Evolutionary conservation across 2,888 invertebrate species (phyloP).

Genomic region (Patella caerulea): DNA sequence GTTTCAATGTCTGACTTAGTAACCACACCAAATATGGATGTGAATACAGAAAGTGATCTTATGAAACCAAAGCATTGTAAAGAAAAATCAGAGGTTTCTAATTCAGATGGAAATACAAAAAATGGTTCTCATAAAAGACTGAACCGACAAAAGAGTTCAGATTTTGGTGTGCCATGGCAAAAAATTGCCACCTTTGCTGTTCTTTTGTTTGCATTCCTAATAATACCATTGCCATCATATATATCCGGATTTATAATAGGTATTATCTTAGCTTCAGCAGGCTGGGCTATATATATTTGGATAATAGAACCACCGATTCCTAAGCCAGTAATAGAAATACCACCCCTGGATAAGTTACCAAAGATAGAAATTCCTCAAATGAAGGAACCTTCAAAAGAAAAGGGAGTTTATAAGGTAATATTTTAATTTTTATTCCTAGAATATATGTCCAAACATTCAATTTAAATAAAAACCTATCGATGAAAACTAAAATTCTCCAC

Average conservation of each 20-base stretch:
- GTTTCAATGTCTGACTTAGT: slow-evolving; percentile 28
- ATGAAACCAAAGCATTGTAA: neutral
- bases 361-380: slow-evolving; percentile 61
- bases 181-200: slow-evolving; percentile 37
- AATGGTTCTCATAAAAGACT: neutral
- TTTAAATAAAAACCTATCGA: no score
- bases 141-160: neutral
- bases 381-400: slow-evolving; percentile 50
- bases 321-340: slow-evolving; percentile 43
- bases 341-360: slow-evolving; percentile 56
- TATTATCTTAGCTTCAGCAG: slow-evolving; percentile 43
- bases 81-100: neutral
- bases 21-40: slow-evolving; percentile 13
- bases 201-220: slow-evolving; percentile 52
- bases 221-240: slow-evolving; percentile 64
- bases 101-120: neutral
- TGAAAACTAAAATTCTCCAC: no score
- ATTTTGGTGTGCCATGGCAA: slow-evolving; percentile 31
- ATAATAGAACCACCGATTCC: slow-evolving; percentile 46
- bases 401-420: slow-evolving; percentile 64
- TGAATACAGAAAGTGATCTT: neutral
- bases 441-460: neutral
- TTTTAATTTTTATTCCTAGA: neutral
- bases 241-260: slow-evolving; percentile 62
- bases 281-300: slow-evolving; percentile 55